Base-by-base conservation (phyloP, 2,113 vertebrate species). In the Ancistrus triradiatus region DNA sequence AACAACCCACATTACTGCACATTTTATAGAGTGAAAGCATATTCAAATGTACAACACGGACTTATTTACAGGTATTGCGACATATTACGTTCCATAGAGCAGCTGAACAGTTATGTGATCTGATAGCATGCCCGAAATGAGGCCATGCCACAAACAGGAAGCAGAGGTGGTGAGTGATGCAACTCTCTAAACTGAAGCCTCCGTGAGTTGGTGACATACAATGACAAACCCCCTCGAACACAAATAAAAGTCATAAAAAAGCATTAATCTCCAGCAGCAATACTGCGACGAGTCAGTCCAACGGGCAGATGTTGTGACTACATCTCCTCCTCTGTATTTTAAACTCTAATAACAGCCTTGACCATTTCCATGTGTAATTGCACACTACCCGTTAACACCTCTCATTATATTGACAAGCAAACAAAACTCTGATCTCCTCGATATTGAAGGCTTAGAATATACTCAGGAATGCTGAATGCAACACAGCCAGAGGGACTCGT, bases 321-420 rank as follows among this genome's bases (percentile, higher is more conserved):
- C 18, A 42, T 47, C 48, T 57, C 13, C 19, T 37, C 27, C 8
- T 49, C 28, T 59, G 33, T 63, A 70, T 74, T 68, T 63, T 58
- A 40, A 47, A 37, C 58, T 63, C 40, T 63, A 68, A 71, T 74
- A 48, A 48, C 47, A 63, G 52, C 59, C 40, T 48, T 63, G 51
- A 46, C 61, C 9, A 14, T 74, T 37, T 70, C 37, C 42, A 62
- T 63, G 27, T 53, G 38, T 58, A 70, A 74, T 59, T 70, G 31
- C 63, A 58, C 5, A 22, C 38, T 66, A 15, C 18, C 19, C n/a
- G 6, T 17, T 50, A 22, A 40, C 50, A 18, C 21, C 52, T 67
- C 43, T 35, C 42, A 70, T 62, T 62, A 63, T n/a, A 59, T 49
- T 59, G 68, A 63, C 63, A 63, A 63, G 68, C 2, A n/a, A 57